A percentile compares a stretch with the other conserved stretches of the same genome.
Conservation (phyloP, 2,113 vertebrate species). For the Calyptommatus sinebrachiatus region DNA sequence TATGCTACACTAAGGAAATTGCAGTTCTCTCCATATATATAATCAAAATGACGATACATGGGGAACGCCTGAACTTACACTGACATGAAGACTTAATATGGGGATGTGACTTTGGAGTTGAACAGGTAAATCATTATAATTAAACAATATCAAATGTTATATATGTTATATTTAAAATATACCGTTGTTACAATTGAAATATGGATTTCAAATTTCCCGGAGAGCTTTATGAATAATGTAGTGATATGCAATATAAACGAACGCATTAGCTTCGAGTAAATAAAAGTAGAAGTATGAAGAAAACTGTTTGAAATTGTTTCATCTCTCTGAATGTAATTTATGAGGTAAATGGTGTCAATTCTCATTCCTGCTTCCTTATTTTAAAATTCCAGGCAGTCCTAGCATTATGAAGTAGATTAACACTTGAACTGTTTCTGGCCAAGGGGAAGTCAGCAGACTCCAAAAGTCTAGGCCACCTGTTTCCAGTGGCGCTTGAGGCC, state of each 20-base stretch:
- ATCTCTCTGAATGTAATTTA: neutral
- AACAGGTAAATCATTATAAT: neutral
- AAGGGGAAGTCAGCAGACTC: conserved; percentile 57
- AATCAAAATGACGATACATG: too few species aligned
- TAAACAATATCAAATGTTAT: neutral
- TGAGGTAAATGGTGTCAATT: neutral
- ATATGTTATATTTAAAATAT: too few species aligned
- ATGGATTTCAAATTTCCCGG: too few species aligned
- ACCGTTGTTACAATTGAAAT: too few species aligned
- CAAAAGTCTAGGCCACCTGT: conserved; percentile 55
- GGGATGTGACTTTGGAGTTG: conserved; percentile 1
- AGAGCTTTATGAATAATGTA: too few species aligned
- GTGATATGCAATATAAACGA: too few species aligned
- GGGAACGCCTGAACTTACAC: neutral
- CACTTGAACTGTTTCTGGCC: conserved; percentile 40
- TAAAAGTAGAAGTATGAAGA: too few species aligned
- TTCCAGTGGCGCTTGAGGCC: conserved; percentile 57
- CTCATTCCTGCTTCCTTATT: conserved; percentile 7
- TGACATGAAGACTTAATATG: neutral
- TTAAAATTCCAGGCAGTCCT: conserved; percentile 24
- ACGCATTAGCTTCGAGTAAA: too few species aligned
- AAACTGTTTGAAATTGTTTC: neutral
- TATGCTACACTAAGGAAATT: too few species aligned
- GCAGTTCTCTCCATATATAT: too few species aligned
- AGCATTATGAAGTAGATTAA: conserved; percentile 45